phyloP scores from a whole-genome alignment of 2,113 vertebrate species.

The Rhea pennata region DNA sequence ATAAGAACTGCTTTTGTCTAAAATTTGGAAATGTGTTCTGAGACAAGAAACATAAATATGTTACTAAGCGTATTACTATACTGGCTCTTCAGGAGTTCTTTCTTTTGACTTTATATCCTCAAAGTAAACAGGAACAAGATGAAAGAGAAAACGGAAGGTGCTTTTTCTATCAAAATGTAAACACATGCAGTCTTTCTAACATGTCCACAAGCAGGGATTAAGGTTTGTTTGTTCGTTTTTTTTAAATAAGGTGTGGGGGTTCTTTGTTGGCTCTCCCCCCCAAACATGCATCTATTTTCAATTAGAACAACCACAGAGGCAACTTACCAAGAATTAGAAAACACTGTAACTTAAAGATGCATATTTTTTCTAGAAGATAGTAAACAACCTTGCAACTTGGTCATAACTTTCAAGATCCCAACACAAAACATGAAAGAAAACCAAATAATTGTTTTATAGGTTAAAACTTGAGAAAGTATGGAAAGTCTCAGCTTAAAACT shows the following conservation, averaged over 20 bases:
- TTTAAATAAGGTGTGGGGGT: neutral
- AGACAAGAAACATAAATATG: neutral
- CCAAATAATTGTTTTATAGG: neutral
- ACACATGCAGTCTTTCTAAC: neutral
- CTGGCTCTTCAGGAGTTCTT: neutral
- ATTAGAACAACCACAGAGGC: neutral
- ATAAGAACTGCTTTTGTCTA: neutral
- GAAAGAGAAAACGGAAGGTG: neutral
- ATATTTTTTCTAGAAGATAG: neutral
- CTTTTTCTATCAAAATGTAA: neutral
- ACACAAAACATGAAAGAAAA: neutral
- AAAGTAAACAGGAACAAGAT: neutral
- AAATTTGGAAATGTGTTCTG: neutral
- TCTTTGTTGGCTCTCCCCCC: neutral
- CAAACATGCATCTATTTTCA: neutral
- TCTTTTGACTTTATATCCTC: neutral
- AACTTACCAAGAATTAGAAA: neutral
- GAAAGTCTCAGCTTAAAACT: neutral
- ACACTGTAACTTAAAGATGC: fast-evolving
- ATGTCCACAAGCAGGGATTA: neutral
- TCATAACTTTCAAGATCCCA: neutral
- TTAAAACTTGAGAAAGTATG: neutral
- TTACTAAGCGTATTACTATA: neutral
- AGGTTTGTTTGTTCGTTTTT: neutral
- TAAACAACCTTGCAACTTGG: neutral